Evolutionary conservation across 2,888 invertebrate species (phyloP), one percentile per base, ranked within the genome.

Genomic region (Blomia tropicalis): DNA sequence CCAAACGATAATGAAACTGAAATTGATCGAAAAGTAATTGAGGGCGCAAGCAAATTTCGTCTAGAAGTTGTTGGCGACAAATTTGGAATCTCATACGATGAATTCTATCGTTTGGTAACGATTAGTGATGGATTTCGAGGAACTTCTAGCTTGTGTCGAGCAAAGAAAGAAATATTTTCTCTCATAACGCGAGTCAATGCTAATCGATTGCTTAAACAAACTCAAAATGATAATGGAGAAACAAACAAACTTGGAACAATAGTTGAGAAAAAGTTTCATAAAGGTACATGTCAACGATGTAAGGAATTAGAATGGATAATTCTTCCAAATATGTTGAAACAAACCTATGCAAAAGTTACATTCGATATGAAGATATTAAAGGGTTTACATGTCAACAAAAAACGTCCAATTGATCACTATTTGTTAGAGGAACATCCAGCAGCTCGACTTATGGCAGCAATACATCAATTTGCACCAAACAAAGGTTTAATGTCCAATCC

Each of bases 41-140:
- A 54, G 23, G 27, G 31, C 5, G 17, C 25, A 22, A 1, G 32
- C 25, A 14, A 25, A 17, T 44, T 61, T 3, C 43, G 44, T 17
- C 25, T 32, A 1, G 43, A 25, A 41, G 25, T 27, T 2, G 29
- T 51, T 2, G 22, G 22, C 22, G 7, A 5, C 17, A 51, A 61
- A 31, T 5, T 3, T 11, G 27, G 17, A 1, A 59, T 61, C 2
- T 27, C 32, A 29, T 53, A 36, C n/a, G 61, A 54, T 11, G 41
- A 31, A 2, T 61, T 61, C 25, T 30, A 5, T 4, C 36, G 36
- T 30, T 51, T 54, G 1, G 80, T 83, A 5, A n/a, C n/a, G n/a
- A 80, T 80, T 2, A 81, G 82, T 67, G 73, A 82, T 19, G 80
- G 79, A 61, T 78, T 84, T 54, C 75, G 83, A 59, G 83, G 83